Conservation (phyloP, 2,888 invertebrate genomes). For the Phalera bucephala region DNA sequence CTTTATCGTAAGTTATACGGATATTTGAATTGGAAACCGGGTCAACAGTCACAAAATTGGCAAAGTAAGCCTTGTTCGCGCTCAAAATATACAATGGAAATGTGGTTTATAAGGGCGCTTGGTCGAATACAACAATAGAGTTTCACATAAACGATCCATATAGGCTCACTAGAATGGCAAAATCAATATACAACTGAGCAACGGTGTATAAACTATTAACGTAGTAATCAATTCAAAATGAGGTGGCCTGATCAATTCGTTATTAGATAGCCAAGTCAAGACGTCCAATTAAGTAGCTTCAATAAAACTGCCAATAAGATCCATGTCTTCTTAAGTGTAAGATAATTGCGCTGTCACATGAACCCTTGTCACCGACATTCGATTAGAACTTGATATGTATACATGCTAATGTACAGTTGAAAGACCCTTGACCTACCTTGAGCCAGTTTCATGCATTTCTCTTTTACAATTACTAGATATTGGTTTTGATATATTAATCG, state of each 20-base stretch:
- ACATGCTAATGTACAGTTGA: neutral
- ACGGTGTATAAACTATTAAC: conserved; percentile 47
- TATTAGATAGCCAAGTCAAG: conserved; percentile 17
- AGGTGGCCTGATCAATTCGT: conserved; percentile 19
- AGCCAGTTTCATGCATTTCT: neutral
- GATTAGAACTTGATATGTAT: neutral
- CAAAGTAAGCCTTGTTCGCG: conserved; percentile 24
- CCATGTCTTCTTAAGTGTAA: neutral
- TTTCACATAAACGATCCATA: conserved; percentile 31
- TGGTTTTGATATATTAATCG: too few relatives aligned
- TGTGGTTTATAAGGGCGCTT: conserved; percentile 21
- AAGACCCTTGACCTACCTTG: neutral
- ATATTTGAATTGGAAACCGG: conserved; percentile 28
- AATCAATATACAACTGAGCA: conserved; percentile 57
- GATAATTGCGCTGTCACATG: conserved; percentile 1
- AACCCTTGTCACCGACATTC: neutral
- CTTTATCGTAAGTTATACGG: conserved; percentile 19
- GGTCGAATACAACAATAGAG: conserved; percentile 23
- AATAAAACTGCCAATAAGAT: neutral
- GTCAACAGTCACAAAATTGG: conserved; percentile 32
- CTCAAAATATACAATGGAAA: conserved; percentile 26
- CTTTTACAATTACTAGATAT: neutral
- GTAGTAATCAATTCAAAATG: conserved; percentile 23
- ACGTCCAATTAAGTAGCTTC: conserved; percentile 10
- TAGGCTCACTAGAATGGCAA: conserved; percentile 39